Evolutionary conservation across 2,797 vertebrate genomes (phyloP), one percentile per base, ranked within the genome.

Genomic region (Spondyliosoma cantharus): DNA sequence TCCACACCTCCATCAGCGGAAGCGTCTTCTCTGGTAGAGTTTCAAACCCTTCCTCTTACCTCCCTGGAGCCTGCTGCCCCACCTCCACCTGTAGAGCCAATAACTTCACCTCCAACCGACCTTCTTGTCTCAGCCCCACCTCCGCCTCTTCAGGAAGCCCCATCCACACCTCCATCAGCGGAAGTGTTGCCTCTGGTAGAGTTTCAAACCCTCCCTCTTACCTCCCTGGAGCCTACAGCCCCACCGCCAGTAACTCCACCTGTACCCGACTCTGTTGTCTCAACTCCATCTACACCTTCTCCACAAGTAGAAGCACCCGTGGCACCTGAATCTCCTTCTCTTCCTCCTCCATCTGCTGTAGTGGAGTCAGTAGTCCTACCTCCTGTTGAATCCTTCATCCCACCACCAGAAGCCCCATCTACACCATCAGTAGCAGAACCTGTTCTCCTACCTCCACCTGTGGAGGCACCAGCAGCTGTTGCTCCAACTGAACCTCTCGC

Each of bases 21-120:
- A 15, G 5, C 56, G 3, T 76, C 84, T 76, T 83, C 85, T 15
- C 85, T 82, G 29, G 78, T 89, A 1, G 82, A 71, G 64, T 89
- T 89, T 74, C 85, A 85, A 57, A 76, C 80, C 5, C 76, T 82
- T 14, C 24, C 62, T 64, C 62, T 24, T 27, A 13, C 85, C 6
- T 59, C 76, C 20, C 71, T 82, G 20, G 58, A 60, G 13, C 58
- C 29, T 60, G 32, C 12, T n/a, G 20, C 15, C 5, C 14, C 79
- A 24, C 54, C 78, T 58, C 53, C 65, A 37, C 57, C n/a, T 50
- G 25, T 53, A 56, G 81, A 81, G 42, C 56, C 71, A n/a, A 53
- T 13, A 45, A 9, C 81, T 54, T 15, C 58, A 42, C 52, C 77
- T 70, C 14, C 68, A 16, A 24, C 53, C 1, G 59, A 71, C 8